A percentile compares a stretch with the other conserved stretches of the same genome.
phyloP scores from a whole-genome alignment of 2,888 invertebrate species.

The Cryptophagus acutangulus region DNA sequence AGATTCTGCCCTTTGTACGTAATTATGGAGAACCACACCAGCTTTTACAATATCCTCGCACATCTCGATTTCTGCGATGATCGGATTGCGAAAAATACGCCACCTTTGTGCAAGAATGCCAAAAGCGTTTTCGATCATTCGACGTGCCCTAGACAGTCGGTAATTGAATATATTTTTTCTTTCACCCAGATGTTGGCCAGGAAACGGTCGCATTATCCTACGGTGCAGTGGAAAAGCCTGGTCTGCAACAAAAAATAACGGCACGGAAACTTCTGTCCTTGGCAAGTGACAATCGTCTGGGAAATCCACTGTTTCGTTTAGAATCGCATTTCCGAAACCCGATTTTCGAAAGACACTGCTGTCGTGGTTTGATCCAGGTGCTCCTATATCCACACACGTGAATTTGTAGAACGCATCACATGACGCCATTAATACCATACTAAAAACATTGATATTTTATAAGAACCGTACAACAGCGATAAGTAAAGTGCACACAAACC shows the following conservation, averaged over 20 bases:
- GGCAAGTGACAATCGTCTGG: constrained; percentile 7
- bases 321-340: constrained; percentile 13
- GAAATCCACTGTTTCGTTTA: constrained; percentile 11
- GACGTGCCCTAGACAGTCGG: constrained; percentile 3
- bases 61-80: constrained; percentile 6
- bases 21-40: constrained; percentile 23
- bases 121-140: constrained; percentile 11
- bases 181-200: constrained; percentile 7
- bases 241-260: constrained; percentile 16
- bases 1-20: constrained; percentile 17
- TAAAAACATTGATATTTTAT: too few species aligned
- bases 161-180: constrained; percentile 10
- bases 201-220: constrained; percentile 14
- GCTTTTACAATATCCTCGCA: constrained; percentile 15
- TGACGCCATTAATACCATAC: constrained; percentile 29
- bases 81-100: constrained; percentile 10
- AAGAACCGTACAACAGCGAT: too few species aligned
- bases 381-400: constrained; percentile 33
- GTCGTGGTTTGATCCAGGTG: constrained; percentile 33
- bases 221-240: constrained; percentile 15
- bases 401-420: constrained; percentile 35
- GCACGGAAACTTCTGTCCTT: constrained; percentile 5
- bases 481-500: too few species aligned
- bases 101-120: constrained; percentile 10
- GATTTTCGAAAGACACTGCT: constrained; percentile 24